Evolutionary conservation across 92 coral and sea anemone genomes (phyloP).

Genomic region (Metridium senile): DNA sequence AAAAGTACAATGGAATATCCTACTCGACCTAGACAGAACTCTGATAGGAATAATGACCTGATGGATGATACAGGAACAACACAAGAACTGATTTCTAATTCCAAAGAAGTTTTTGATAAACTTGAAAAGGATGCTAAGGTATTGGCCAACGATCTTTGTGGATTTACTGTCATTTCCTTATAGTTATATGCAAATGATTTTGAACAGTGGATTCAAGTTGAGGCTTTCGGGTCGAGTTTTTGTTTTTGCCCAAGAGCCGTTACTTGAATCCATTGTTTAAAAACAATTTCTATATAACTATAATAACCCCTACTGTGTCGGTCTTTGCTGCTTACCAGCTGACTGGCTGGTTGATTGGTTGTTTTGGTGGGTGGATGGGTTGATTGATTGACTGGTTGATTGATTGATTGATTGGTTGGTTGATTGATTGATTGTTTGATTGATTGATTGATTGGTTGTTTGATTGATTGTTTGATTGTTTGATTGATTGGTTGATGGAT

Average conservation of each 20-base stretch:
- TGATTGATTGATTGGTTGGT: too few species aligned
- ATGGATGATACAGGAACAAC: conserved; percentile 67
- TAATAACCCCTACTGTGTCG: too few species aligned
- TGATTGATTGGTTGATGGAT: neutral
- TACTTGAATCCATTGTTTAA: too few species aligned
- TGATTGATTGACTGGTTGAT: too few species aligned
- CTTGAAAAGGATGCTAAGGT: conserved; percentile 85
- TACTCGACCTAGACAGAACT: neutral
- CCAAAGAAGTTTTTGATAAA: conserved; percentile 65
- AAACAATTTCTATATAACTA: too few species aligned
- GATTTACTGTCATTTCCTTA: neutral
- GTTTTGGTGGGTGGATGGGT: too few species aligned
- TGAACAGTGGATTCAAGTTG: too few species aligned
- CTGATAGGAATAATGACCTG: conserved; percentile 5
- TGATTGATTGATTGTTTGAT: too few species aligned
- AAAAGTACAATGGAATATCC: conserved; percentile 4
- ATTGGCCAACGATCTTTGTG: neutral
- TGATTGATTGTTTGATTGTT: neutral
- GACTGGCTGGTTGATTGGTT: too few species aligned
- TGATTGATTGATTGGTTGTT: neutral
- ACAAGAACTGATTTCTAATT: conserved; percentile 61
- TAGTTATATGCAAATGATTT: neutral
- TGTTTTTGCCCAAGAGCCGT: too few species aligned
- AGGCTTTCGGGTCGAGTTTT: too few species aligned
- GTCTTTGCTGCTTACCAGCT: too few species aligned